Percentiles rank a stretch among this genome's conserved stretches.
Evolutionary conservation across 2,113 vertebrate genomes (phyloP).

Genomic region (Festucalex cinctus): DNA sequence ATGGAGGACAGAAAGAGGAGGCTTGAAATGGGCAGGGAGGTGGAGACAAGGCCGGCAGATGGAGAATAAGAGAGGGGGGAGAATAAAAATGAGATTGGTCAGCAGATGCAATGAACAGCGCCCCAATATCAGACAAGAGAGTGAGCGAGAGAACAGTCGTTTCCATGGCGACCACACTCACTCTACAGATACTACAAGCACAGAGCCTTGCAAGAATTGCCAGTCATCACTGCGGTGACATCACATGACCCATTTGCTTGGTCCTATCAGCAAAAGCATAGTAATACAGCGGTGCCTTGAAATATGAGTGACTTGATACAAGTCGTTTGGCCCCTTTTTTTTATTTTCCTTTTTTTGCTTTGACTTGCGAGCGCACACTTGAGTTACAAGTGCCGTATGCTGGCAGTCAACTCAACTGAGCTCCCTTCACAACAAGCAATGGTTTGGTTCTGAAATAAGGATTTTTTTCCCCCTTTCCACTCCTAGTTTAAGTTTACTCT

Average conservation of each 20-base stretch:
- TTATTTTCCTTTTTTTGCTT: too few species aligned
- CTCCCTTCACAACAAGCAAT: too few species aligned
- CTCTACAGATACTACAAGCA: not conserved
- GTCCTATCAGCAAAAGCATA: not conserved
- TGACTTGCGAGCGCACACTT: too few species aligned
- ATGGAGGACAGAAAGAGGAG: conserved; percentile 27
- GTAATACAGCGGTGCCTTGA: not conserved
- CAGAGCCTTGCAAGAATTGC: not conserved
- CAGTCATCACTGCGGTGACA: not conserved
- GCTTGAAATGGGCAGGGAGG: conserved; percentile 6
- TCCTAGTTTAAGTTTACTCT: too few species aligned
- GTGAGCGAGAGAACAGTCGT: not conserved
- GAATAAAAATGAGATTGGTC: conserved; percentile 1
- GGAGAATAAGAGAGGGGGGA: conserved; percentile 6
- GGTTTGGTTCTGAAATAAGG: too few species aligned
- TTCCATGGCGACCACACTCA: not conserved
- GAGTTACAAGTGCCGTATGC: too few species aligned
- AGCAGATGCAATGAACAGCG: not conserved
- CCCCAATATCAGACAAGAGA: not conserved
- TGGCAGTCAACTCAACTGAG: too few species aligned
- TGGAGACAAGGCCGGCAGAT: conserved; percentile 48
- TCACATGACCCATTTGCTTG: not conserved
- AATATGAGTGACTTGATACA: not conserved
- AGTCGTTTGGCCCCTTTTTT: too few species aligned
- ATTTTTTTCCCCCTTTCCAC: too few species aligned